Evolutionary conservation across 2,888 invertebrate genomes (phyloP), one percentile per base, ranked within the genome.

Genomic region (Phragmatobia fuliginosa): DNA sequence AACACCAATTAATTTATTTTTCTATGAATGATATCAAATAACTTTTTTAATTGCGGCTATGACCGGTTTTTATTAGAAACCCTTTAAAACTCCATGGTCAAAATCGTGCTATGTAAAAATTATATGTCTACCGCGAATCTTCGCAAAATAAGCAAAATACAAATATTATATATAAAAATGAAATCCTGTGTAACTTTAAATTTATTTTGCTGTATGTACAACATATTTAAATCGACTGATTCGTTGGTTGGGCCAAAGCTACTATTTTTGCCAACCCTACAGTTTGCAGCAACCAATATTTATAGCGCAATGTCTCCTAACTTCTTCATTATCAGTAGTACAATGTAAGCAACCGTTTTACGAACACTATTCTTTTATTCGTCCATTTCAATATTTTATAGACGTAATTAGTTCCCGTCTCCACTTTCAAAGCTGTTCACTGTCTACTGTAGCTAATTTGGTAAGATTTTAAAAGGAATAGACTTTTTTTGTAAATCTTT

Each of bases 371-470:
- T 69, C 68, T 69, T 75, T 77, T 79, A 73, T 75, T 74, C 73
- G 77, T 70, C 70, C 82, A 81, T 83, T 83, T 80, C 74, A 82
- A 77, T 79, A 77, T 78, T 86, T 85, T 85, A 81, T 75, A 67
- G 84, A 69, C 76, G 74, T 90, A 90, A 93, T 92, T 91, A 91
- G 91, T 91, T 90, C 84, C 86, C 80, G 85, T 85, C 84, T 82
- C 77, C 75, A 82, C 86, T 89, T 87, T 87, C 75, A 80, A 74
- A 69, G 67, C 67, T 58, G 71, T 75, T 74, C 33, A 60, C 38
- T 58, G 62, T 62, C 68, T 68, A 73, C 76, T 68, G 73, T 74
- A 66, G 63, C 78, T 78, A 76, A 82, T 83, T 85, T 72, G 60
- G 56, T 66, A 65, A 65, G 67, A 71, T 70, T 75, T 75, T 70